Conservation (phyloP, 2,797 vertebrate species). For the Leptodactylus fallax region DNA sequence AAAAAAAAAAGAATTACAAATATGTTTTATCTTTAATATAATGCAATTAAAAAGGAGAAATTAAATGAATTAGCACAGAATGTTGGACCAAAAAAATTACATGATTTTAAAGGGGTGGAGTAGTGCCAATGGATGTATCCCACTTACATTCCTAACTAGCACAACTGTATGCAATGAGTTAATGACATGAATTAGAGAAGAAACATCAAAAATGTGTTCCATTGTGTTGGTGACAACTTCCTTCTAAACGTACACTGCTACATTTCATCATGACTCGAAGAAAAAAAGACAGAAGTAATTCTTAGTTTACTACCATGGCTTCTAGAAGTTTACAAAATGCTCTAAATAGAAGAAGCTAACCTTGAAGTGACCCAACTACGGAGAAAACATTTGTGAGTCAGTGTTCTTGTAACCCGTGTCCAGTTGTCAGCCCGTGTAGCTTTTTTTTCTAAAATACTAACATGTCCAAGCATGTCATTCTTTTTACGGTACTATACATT, state of each 20-base stretch:
- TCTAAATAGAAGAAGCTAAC: constrained; percentile 43
- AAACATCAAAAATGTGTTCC: neutral
- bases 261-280: constrained; percentile 16
- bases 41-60: no score
- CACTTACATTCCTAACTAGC: no score
- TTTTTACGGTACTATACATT: constrained; percentile 36
- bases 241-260: neutral
- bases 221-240: constrained; percentile 7
- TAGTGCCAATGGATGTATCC: no score
- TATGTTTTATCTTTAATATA: no score
- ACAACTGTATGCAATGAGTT: no score
- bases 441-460: constrained; percentile 50
- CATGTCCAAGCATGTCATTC: constrained; percentile 50
- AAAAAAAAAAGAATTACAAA: no score
- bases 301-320: neutral
- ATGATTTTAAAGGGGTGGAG: no score
- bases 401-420: constrained; percentile 48
- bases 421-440: constrained; percentile 46
- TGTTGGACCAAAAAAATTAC: no score
- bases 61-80: no score
- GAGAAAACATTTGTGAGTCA: constrained; percentile 55
- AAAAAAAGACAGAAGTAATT: constrained; percentile 18
- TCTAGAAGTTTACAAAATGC: constrained; percentile 14
- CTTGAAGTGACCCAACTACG: constrained; percentile 48
- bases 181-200: neutral